A percentile compares a stretch with the other conserved stretches of the same genome.
phyloP scores from a whole-genome alignment of 2,888 invertebrate genomes.

The Tinea semifulvella region DNA sequence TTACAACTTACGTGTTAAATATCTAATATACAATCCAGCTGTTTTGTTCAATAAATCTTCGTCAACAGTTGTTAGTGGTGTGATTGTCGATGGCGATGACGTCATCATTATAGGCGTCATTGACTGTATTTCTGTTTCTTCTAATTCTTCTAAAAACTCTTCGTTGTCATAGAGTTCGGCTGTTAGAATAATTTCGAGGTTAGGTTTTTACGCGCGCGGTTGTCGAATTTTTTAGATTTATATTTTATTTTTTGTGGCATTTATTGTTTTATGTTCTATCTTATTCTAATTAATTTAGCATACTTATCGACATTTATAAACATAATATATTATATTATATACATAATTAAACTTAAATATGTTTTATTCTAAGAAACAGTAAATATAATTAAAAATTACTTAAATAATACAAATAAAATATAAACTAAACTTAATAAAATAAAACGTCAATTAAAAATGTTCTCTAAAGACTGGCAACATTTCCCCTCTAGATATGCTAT shows the following conservation, averaged over 20 bases:
- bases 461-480: no score
- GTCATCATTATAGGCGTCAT: not conserved
- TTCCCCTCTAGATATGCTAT: no score
- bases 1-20: conserved; percentile 54
- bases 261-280: not conserved
- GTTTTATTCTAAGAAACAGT: no score
- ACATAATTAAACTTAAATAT: no score
- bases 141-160: conserved; percentile 4
- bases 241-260: not conserved
- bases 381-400: no score
- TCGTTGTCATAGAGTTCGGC: conserved; percentile 30
- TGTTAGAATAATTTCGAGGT: conserved; percentile 35
- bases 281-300: not conserved
- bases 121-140: not conserved
- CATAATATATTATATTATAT: not conserved
- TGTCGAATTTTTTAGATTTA: conserved; percentile 46
- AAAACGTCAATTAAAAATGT: no score
- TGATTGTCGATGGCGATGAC: not conserved
- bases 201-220: conserved; percentile 35
- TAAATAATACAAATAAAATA: no score
- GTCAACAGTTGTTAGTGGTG: conserved; percentile 12
- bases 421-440: no score
- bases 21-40: conserved; percentile 42
- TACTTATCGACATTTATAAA: not conserved
- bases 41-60: conserved; percentile 15